Evolutionary conservation across 2,797 vertebrate species (phyloP).

Genomic region (Cyprinella venusta): DNA sequence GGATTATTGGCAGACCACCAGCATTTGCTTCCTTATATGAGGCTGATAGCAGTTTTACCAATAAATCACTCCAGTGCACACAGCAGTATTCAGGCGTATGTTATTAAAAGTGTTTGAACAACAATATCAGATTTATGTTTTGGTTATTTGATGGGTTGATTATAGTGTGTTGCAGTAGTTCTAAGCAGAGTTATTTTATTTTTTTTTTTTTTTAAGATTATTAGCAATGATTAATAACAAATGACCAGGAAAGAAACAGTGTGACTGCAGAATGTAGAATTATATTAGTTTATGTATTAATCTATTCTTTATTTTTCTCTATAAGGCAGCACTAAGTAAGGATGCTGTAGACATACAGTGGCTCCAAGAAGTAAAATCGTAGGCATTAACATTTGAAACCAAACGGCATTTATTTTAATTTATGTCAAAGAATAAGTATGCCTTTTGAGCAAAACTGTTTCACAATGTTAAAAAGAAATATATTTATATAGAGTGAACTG

Average conservation of each 20-base stretch:
- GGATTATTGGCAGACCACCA: constrained; percentile 82
- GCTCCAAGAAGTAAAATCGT: no score
- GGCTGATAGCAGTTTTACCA: constrained; percentile 75
- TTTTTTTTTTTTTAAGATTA: constrained; percentile 69
- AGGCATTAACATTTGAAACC: not conserved
- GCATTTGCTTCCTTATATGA: constrained; percentile 70
- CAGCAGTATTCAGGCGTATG: constrained; percentile 81
- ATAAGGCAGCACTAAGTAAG: not conserved
- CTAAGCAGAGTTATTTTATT: constrained; percentile 74
- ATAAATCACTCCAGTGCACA: constrained; percentile 81
- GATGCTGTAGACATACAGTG: not conserved
- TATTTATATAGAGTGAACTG: not conserved
- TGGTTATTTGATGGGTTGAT: constrained; percentile 81
- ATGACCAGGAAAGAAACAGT: constrained; percentile 63
- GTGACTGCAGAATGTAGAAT: not conserved
- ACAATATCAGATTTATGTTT: constrained; percentile 81
- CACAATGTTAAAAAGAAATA: not conserved
- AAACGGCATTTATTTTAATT: not conserved
- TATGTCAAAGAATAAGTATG: not conserved
- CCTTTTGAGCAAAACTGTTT: not conserved
- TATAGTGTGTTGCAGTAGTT: constrained; percentile 64
- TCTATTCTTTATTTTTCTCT: not conserved
- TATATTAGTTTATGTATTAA: not conserved
- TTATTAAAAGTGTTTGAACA: constrained; percentile 82
- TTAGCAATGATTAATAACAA: constrained; percentile 67